These are phyloP conservation scores for Euschistus heros DNA, from an alignment of 1,140 invertebrate species.

Conservation along the genomic window DNA sequence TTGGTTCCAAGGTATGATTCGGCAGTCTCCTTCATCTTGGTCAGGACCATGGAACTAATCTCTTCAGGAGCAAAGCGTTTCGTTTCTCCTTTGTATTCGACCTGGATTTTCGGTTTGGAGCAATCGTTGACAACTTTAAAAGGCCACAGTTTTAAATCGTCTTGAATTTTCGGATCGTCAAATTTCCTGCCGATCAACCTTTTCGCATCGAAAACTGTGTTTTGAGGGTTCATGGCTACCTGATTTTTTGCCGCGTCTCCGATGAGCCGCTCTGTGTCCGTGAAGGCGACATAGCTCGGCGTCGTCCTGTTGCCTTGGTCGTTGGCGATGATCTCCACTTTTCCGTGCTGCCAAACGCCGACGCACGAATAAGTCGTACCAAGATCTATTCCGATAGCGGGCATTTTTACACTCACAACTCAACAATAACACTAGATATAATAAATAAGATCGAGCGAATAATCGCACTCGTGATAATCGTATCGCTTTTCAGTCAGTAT, in stretches of 20 bases:
- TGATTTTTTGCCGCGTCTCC: conserved; percentile 59
- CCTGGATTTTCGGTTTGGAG: conserved; percentile 63
- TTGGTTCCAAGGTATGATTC: conserved; percentile 41
- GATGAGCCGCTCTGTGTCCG: conserved; percentile 65
- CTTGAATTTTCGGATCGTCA: conserved; percentile 62
- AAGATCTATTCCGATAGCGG: conserved; percentile 65
- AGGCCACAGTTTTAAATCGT: conserved; percentile 69
- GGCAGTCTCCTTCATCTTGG: conserved; percentile 47
- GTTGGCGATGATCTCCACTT: conserved; percentile 88
- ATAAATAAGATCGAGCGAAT: neutral
- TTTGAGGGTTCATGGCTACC: conserved; percentile 75
- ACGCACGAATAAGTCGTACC: conserved; percentile 74
- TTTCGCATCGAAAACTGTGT: conserved; percentile 78
- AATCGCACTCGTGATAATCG: neutral
- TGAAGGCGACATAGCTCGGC: conserved; percentile 81
- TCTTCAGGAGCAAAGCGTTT: conserved; percentile 75
- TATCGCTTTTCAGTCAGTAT: neutral
- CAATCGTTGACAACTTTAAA: conserved; percentile 57
- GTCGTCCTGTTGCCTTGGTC: conserved; percentile 89
- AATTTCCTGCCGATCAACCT: conserved; percentile 64
- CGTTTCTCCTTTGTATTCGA: conserved; percentile 62
- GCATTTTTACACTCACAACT: conserved; percentile 32
- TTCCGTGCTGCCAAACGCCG: conserved; percentile 71
- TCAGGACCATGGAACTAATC: conserved; percentile 66
- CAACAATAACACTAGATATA: neutral